phyloP scores from a whole-genome alignment of 2,888 invertebrate species.

The Scelioninae gen. 2 region DNA sequence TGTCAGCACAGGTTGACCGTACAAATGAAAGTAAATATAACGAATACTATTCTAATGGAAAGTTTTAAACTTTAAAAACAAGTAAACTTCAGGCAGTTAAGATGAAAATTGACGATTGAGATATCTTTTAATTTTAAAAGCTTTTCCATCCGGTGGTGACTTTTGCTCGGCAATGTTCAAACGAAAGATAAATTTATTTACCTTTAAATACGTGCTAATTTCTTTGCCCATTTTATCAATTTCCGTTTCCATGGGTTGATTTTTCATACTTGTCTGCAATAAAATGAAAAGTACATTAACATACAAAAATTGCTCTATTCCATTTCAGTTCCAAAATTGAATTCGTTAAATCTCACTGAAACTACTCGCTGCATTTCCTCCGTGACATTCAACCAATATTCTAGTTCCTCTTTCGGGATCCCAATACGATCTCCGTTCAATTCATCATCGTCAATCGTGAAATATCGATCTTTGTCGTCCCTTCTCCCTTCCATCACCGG shows the following conservation, averaged over 20 bases:
- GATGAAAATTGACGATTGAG: too few species aligned
- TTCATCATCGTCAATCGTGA: not conserved
- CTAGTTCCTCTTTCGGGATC: constrained; percentile 16
- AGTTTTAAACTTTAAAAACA: too few species aligned
- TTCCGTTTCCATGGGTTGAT: constrained; percentile 7
- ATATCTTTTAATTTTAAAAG: too few species aligned
- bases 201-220: constrained; percentile 29
- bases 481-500: not conserved
- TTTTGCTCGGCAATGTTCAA: too few species aligned
- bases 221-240: constrained; percentile 34
- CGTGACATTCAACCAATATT: constrained; percentile 12
- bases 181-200: not conserved
- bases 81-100: too few species aligned
- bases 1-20: too few species aligned
- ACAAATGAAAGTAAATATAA: not conserved
- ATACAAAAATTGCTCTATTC: too few species aligned
- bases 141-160: too few species aligned
- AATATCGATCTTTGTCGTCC: not conserved
- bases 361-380: constrained; percentile 22
- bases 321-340: too few species aligned
- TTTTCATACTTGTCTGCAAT: not conserved
- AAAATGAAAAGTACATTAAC: too few species aligned
- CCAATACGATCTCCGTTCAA: not conserved
- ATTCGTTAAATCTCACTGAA: constrained; percentile 8
- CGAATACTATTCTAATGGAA: too few species aligned